These are phyloP conservation scores for Heliconius cydno DNA, from an alignment of 2,888 invertebrate species.

Conservation along the genomic window DNA sequence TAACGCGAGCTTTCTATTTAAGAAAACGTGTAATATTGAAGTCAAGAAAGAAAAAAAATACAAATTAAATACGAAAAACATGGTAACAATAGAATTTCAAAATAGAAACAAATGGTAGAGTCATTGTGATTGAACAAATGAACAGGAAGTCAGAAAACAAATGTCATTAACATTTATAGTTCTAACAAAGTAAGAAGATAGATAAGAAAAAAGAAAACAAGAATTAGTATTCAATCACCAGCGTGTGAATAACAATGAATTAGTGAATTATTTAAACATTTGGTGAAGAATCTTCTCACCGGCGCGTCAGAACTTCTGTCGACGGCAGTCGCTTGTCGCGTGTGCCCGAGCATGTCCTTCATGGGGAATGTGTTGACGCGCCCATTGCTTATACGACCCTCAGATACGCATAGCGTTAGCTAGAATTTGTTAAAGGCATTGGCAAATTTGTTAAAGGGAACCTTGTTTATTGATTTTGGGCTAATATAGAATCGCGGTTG, in stretches of 20 bases:
- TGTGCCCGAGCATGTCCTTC: slow-evolving; percentile 89
- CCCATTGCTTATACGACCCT: slow-evolving; percentile 87
- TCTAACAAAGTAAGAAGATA: neutral
- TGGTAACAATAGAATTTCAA: neutral
- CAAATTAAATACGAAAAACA: neutral
- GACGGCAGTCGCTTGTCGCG: slow-evolving; percentile 85
- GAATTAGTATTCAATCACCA: neutral
- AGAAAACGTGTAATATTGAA: no score
- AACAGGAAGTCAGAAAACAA: neutral
- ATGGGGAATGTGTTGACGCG: slow-evolving; percentile 92
- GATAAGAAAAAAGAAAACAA: neutral
- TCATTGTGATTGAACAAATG: neutral
- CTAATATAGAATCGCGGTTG: no score
- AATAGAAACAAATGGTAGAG: neutral
- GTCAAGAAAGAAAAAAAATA: neutral
- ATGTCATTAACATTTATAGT: neutral
- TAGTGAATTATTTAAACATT: slow-evolving; percentile 1
- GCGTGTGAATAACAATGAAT: neutral
- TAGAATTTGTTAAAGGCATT: no score
- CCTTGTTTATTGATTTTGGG: no score
- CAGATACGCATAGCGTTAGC: slow-evolving; percentile 90
- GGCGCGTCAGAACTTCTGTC: slow-evolving; percentile 91
- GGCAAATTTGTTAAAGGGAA: neutral
- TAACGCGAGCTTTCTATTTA: no score
- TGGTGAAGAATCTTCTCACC: slow-evolving; percentile 70